These are phyloP conservation scores for Zhuqinia jingwanae DNA, from an alignment of 2,888 invertebrate genomes.

Conservation along the genomic window DNA sequence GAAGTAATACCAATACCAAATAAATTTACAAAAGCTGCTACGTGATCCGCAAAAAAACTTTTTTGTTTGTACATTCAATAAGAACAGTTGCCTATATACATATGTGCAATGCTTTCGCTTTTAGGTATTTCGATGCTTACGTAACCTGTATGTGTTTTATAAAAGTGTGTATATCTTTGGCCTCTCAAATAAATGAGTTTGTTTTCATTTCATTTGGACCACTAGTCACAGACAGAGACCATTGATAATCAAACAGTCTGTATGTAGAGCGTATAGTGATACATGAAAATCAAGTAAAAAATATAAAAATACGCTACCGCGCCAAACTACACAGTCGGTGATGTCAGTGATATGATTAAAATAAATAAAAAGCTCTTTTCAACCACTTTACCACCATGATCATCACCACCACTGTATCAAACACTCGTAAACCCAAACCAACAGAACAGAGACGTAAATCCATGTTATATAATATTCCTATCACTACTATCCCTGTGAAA, in stretches of 20 bases:
- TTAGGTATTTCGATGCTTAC: not conserved
- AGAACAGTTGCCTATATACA: not conserved
- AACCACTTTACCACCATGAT: not conserved
- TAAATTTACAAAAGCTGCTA: not conserved
- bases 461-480: not conserved
- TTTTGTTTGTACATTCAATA: not conserved
- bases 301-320: constrained; percentile 8
- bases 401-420: not conserved
- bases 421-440: not conserved
- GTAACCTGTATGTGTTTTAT: not conserved
- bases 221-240: not conserved
- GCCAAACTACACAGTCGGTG: no score
- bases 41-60: constrained; percentile 30
- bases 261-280: not conserved
- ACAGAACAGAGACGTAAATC: not conserved
- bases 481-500: no score
- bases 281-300: constrained; percentile 27
- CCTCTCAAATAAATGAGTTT: constrained; percentile 45
- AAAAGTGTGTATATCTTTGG: not conserved
- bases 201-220: constrained; percentile 15
- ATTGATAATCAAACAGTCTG: no score
- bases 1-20: no score
- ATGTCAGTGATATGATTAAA: not conserved
- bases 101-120: not conserved
- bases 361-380: not conserved